Percentiles rank a stretch among this genome's conserved stretches.
phyloP scores from a whole-genome alignment of 2,113 vertebrate species.

The Diglossa brunneiventris region DNA sequence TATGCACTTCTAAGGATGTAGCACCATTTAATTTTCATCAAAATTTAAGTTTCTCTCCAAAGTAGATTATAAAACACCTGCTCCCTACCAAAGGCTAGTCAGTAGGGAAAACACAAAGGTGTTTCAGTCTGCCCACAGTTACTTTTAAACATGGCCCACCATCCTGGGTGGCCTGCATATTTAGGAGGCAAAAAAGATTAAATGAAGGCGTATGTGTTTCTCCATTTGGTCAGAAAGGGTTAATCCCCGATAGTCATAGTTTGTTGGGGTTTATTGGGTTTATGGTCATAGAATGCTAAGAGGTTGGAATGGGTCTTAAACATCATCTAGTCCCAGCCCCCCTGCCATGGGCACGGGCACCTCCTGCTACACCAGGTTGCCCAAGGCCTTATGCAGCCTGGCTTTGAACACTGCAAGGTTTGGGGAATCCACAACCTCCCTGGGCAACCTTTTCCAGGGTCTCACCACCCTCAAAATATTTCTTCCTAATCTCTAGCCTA shows the following conservation, averaged over 20 bases:
- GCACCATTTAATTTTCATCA: neutral
- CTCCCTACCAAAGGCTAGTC: neutral
- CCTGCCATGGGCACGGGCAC: neutral
- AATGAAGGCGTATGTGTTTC: neutral
- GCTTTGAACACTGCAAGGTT: neutral
- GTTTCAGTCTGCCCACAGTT: neutral
- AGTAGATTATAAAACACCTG: neutral
- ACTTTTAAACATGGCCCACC: neutral
- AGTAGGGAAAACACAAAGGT: neutral
- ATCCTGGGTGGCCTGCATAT: neutral
- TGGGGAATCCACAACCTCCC: neutral
- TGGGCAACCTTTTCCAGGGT: neutral
- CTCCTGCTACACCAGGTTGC: neutral
- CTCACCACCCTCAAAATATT: neutral
- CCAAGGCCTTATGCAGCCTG: neutral
- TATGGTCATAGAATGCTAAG: neutral
- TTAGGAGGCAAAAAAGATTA: neutral
- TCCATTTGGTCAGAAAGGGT: neutral
- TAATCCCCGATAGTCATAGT: neutral
- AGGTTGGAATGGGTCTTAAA: neutral
- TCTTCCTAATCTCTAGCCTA: neutral
- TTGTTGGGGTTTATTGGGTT: neutral
- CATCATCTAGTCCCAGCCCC: neutral
- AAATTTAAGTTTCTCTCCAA: neutral
- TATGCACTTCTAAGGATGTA: neutral